Base-by-base conservation (phyloP, 2,888 invertebrate species). In the Dichetophora obliterata region DNA sequence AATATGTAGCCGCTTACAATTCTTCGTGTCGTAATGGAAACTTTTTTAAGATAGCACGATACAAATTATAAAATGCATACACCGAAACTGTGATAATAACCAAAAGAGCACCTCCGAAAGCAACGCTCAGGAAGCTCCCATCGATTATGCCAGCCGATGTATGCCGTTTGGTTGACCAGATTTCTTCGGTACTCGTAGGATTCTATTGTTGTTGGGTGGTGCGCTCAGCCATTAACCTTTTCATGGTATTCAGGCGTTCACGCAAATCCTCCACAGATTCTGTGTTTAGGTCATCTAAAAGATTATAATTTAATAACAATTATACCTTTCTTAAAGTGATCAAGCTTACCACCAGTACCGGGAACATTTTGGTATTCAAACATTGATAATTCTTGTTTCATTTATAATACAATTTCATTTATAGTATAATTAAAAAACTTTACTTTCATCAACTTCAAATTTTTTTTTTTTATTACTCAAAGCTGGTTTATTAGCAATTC, bases 21-120 rank as follows among this genome's bases (percentile, higher is more conserved):
- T 96, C 96, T 48, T 94, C 95, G 85, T 96, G 95, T 68, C 91
- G 91, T 0, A 95, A 93, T 0, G 95, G 94, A 84, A 96, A 96
- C 88, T 95, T 95, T 89, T 95, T 96, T 48, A 95, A 87, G 70
- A 96, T 94, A 19, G 95, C 95, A 83, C 92, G 91, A 85, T 94
- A 95, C 0, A 96, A 90, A 88, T 95, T 95, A 83, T 95, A 95
- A 87, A 96, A 96, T 0, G 96, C 96, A 85, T 96, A 96, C 1
- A 94, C 91, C 73, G 95, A 95, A 57, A 96, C 96, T 82, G 94
- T 93, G 9, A 96, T 88, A 76, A 96, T 96, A 61, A 95, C 93
- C 11, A 94, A 84, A 4, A 96, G 90, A 1, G 95, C 95, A 0
- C 94, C 93, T 1, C 93, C 94, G 84, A 96, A 96, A 52, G 96